A percentile compares a stretch with the other conserved stretches of the same genome.
Evolutionary conservation across 1,140 invertebrate species (phyloP).

Genomic region (Prorops nasuta): DNA sequence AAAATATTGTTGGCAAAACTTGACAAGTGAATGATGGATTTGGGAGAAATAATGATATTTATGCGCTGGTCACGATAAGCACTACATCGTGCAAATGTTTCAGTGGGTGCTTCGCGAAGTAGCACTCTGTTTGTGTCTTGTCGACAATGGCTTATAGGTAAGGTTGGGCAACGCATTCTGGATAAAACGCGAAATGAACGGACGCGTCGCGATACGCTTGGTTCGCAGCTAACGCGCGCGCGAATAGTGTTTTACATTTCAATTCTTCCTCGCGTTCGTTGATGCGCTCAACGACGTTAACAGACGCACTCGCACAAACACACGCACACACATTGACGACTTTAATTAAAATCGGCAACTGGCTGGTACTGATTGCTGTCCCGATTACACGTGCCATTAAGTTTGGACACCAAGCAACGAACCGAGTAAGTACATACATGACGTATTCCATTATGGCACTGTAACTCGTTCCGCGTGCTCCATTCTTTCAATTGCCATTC

Average conservation of each 20-base stretch:
- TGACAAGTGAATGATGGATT: too few species aligned
- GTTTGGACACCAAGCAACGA: too few species aligned
- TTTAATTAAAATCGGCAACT: conserved; percentile 31
- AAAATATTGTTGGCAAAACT: too few species aligned
- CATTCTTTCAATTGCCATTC: too few species aligned
- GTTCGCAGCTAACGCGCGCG: conserved; percentile 4
- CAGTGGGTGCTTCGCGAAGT: neutral
- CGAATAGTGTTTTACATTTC: neutral
- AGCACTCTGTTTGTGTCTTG: conserved; percentile 16
- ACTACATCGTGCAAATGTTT: too few species aligned
- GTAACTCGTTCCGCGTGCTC: too few species aligned
- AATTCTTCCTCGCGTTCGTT: neutral
- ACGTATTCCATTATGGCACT: too few species aligned
- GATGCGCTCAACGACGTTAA: neutral
- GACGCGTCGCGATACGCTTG: conserved; percentile 13
- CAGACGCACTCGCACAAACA: neutral
- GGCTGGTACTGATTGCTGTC: conserved; percentile 20
- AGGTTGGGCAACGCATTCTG: conserved; percentile 12
- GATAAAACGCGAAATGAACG: conserved; percentile 5
- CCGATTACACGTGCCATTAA: conserved; percentile 18
- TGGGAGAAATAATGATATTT: too few species aligned
- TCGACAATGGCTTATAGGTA: conserved; percentile 10
- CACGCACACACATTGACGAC: conserved; percentile 22
- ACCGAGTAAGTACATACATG: too few species aligned
- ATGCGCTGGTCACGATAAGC: too few species aligned